Conservation (phyloP, 2,113 vertebrate species). For the Notarius lentiginosus region DNA sequence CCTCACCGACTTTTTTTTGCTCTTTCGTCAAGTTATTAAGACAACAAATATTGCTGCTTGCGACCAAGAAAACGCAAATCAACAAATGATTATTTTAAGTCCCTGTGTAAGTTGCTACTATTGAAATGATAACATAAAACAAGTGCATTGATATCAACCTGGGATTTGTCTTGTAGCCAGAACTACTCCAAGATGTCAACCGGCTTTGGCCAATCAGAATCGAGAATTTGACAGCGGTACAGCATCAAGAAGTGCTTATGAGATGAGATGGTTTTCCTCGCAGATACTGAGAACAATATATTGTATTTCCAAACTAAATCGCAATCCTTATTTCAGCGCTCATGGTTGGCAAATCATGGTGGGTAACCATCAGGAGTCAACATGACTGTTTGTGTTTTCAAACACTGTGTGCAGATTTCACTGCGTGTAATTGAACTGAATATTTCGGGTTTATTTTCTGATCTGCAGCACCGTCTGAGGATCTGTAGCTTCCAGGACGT, state of each 20-base stretch:
- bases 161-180: neutral
- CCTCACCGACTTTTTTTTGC: neutral
- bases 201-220: neutral
- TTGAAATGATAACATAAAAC: neutral
- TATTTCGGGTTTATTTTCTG: neutral
- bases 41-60: neutral
- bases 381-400: neutral
- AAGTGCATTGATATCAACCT: neutral
- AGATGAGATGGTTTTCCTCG: neutral
- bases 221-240: neutral
- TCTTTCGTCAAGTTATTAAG: neutral
- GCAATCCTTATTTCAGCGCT: neutral
- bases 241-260: neutral
- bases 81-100: neutral
- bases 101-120: neutral
- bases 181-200: neutral
- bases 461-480: neutral
- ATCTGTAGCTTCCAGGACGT: neutral
- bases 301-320: neutral
- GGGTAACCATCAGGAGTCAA: neutral
- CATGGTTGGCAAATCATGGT: neutral
- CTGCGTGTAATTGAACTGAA: neutral
- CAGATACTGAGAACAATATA: neutral
- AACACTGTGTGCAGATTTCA: neutral
- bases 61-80: neutral